Percentiles rank a stretch among this genome's conserved stretches.
phyloP scores from a whole-genome alignment of 2,888 invertebrate species.

The Thymelicus sylvestris region DNA sequence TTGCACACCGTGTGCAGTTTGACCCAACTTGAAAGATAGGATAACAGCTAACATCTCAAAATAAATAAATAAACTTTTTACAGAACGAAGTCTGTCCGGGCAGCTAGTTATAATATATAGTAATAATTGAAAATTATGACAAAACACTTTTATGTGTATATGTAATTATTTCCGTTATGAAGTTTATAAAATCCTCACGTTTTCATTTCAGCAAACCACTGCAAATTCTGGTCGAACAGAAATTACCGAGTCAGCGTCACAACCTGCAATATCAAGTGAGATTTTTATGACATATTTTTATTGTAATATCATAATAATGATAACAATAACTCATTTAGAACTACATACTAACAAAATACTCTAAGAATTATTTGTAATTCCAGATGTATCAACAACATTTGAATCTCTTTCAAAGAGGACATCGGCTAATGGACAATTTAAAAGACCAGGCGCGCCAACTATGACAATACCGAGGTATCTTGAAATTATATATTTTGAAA shows the following conservation, averaged over 20 bases:
- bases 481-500: neutral
- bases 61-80: no score
- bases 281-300: neutral
- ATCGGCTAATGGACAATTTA: slow-evolving; percentile 72
- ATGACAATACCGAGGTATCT: slow-evolving; percentile 71
- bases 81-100: no score
- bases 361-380: slow-evolving; percentile 29
- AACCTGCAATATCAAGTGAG: slow-evolving; percentile 78
- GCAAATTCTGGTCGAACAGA: slow-evolving; percentile 68
- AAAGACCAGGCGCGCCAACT: slow-evolving; percentile 70
- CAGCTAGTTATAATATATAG: no score
- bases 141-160: no score
- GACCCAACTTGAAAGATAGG: no score
- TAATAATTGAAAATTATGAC: neutral
- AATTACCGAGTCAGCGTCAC: slow-evolving; percentile 77
- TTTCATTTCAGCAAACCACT: slow-evolving; percentile 55
- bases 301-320: no score
- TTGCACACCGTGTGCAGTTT: no score
- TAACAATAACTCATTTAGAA: no score
- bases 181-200: no score
- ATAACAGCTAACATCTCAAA: no score
- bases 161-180: no score
- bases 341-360: no score
- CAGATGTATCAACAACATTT: slow-evolving; percentile 70
- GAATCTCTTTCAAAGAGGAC: slow-evolving; percentile 73